Conservation (phyloP, 2,888 invertebrate genomes). For the Eristalis tenax region DNA sequence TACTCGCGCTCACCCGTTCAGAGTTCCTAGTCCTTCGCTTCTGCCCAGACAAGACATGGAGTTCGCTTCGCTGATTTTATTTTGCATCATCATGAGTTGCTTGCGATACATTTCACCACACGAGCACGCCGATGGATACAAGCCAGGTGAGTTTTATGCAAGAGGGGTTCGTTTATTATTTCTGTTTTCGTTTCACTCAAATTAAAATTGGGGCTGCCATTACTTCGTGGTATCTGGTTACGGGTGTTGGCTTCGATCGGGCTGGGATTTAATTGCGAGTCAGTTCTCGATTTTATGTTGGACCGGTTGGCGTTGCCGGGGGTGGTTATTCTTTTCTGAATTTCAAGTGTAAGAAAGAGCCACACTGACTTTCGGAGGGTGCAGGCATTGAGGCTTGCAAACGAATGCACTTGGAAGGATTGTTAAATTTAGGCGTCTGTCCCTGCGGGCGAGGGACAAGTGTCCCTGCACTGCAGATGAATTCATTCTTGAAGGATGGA, state of each 20-base stretch:
- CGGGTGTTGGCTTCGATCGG: neutral
- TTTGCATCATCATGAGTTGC: slow-evolving; percentile 75
- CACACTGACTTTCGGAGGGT: too few relatives aligned
- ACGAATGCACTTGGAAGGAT: too few relatives aligned
- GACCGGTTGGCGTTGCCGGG: neutral
- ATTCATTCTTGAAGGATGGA: too few relatives aligned
- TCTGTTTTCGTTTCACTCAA: neutral
- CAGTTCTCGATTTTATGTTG: neutral
- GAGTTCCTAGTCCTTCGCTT: neutral
- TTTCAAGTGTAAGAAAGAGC: too few relatives aligned
- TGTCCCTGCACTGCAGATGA: too few relatives aligned
- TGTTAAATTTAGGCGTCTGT: too few relatives aligned
- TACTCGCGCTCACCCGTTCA: neutral
- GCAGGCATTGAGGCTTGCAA: too few relatives aligned
- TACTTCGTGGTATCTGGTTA: neutral
- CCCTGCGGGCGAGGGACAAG: too few relatives aligned
- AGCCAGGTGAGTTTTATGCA: slow-evolving; percentile 78
- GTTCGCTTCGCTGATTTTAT: slow-evolving; percentile 72
- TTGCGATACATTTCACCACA: slow-evolving; percentile 77
- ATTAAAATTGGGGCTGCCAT: neutral
- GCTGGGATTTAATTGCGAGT: neutral
- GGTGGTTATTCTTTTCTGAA: neutral
- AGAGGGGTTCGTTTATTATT: neutral
- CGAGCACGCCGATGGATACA: slow-evolving; percentile 80
- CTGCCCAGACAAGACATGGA: slow-evolving; percentile 64